Evolutionary conservation across 2,797 vertebrate species (phyloP).

Genomic region (Microtus obscurus): DNA sequence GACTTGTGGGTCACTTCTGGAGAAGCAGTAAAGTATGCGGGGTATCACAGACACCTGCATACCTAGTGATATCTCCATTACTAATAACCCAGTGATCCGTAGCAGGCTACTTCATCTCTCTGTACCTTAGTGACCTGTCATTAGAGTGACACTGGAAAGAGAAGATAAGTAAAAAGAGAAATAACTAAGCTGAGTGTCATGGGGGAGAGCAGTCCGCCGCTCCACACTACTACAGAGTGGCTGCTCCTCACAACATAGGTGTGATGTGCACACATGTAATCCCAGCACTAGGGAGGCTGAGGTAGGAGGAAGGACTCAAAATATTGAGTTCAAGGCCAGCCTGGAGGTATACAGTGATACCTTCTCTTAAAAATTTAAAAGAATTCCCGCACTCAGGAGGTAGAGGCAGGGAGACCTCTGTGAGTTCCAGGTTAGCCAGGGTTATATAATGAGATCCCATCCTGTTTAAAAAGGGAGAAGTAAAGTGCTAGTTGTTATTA

Average conservation of each 20-base stretch:
- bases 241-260: too few species aligned
- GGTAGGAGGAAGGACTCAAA: background rate
- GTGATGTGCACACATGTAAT: background rate
- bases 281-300: background rate
- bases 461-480: background rate
- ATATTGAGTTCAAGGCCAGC: background rate
- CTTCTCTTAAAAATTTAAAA: background rate
- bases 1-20: background rate
- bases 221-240: too few species aligned
- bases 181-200: background rate
- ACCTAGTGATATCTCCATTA: background rate
- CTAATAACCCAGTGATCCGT: background rate
- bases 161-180: background rate
- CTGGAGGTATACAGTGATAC: background rate
- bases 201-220: too few species aligned
- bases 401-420: background rate
- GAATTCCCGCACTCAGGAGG: background rate
- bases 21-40: background rate
- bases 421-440: background rate
- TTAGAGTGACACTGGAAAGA: background rate
- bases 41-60: background rate
- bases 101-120: background rate
- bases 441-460: background rate
- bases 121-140: background rate
- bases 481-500: background rate